A percentile compares a stretch with the other conserved stretches of the same genome.
phyloP scores from a whole-genome alignment of 2,113 vertebrate genomes.

The Barbus barbus region DNA sequence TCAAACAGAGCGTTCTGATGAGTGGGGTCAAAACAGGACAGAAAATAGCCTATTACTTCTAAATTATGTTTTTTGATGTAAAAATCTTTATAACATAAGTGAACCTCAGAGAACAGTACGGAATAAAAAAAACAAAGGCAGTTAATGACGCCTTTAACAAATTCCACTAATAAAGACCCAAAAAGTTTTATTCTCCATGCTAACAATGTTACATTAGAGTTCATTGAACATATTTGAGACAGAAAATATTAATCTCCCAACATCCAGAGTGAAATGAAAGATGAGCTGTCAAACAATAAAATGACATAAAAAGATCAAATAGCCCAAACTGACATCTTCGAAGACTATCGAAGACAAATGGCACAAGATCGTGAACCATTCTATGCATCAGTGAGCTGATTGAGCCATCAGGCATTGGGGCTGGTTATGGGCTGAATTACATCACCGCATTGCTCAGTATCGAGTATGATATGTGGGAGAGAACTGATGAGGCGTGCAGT shows the following conservation, averaged over 20 bases:
- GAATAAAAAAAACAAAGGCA: no score
- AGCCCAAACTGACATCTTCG: background rate
- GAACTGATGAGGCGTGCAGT: conserved; percentile 26
- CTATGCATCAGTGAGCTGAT: background rate
- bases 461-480: conserved; percentile 2
- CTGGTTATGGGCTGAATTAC: conserved; percentile 13
- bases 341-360: conserved; percentile 18
- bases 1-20: no score
- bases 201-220: no score
- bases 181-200: background rate
- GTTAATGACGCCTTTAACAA: no score
- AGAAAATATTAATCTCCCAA: background rate
- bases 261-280: background rate
- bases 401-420: background rate
- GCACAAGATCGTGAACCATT: background rate
- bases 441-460: conserved; percentile 31
- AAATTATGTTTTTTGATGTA: no score
- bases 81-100: no score
- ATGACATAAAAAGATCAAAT: background rate
- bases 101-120: no score
- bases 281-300: background rate
- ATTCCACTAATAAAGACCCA: no score
- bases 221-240: background rate
- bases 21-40: no score
- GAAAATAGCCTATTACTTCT: no score